Evolutionary conservation across 92 coral and sea anemone species (phyloP).

Genomic region (Siderastrea siderea): DNA sequence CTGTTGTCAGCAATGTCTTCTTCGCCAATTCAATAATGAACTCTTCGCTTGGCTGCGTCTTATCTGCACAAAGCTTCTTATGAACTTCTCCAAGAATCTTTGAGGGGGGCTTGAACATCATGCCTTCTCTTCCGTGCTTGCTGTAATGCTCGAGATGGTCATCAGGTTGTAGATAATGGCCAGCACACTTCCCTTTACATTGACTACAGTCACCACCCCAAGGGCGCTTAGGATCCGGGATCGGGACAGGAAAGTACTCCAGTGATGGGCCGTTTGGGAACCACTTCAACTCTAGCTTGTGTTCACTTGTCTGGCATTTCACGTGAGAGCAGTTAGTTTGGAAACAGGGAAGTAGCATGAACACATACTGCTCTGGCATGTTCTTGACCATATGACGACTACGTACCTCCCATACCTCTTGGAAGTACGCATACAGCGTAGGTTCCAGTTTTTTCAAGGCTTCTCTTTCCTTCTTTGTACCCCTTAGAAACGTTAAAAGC

Average conservation of each 20-base stretch:
- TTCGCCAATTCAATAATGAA: no score
- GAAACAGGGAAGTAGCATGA: conserved; percentile 57
- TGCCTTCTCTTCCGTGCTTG: neutral
- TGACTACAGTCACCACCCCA: no score
- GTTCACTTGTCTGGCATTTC: no score
- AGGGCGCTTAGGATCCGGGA: no score
- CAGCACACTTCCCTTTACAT: no score
- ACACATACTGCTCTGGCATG: conserved; percentile 58
- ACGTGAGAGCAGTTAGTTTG: no score
- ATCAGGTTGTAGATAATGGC: conserved; percentile 27
- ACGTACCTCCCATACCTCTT: conserved; percentile 57
- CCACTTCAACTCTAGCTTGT: conserved; percentile 43
- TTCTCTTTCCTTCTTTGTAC: conserved; percentile 45
- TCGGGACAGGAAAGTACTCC: conserved; percentile 62
- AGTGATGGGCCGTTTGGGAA: conserved; percentile 66
- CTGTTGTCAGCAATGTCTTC: no score
- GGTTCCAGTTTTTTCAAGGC: conserved; percentile 43
- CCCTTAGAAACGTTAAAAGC: conserved; percentile 64
- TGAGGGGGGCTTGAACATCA: conserved; percentile 3
- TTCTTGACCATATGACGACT: conserved; percentile 68
- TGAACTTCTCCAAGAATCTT: no score
- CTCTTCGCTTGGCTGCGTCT: no score
- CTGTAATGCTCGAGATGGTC: neutral
- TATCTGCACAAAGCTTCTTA: no score
- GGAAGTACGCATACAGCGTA: conserved; percentile 46